These are phyloP conservation scores for Rhinoptilus africanus DNA, from an alignment of 2,113 vertebrate genomes.

Conservation along the genomic window DNA sequence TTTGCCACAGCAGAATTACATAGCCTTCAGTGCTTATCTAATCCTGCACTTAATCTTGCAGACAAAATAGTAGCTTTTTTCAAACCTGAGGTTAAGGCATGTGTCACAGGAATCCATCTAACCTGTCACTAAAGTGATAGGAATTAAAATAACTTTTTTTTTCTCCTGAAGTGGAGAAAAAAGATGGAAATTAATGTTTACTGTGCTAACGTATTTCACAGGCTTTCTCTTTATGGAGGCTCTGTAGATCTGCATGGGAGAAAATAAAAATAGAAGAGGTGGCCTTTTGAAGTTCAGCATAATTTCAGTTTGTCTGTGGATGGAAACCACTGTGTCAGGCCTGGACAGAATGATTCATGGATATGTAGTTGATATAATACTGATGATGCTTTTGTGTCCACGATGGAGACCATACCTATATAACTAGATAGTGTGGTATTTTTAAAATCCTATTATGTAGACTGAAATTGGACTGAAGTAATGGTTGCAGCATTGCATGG, in stretches of 20 bases:
- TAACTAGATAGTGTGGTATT: not conserved
- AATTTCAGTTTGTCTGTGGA: not conserved
- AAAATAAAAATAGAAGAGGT: not conserved
- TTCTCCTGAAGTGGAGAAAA: fast-evolving
- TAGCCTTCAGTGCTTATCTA: not conserved
- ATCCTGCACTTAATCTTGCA: not conserved
- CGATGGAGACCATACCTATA: not conserved
- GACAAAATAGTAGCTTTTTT: not conserved
- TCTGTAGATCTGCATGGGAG: not conserved
- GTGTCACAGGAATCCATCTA: not conserved
- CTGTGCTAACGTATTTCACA: not conserved
- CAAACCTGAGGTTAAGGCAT: not conserved
- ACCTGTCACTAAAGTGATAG: not conserved
- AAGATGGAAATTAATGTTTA: not conserved
- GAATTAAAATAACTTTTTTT: not conserved
- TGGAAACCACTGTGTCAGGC: not conserved
- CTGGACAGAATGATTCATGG: not conserved
- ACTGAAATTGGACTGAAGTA: not conserved
- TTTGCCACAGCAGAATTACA: not conserved
- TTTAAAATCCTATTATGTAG: not conserved
- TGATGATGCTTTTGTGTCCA: not conserved
- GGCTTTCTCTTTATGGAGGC: not conserved
- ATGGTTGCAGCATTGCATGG: not conserved
- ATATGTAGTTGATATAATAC: not conserved
- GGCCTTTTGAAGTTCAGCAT: not conserved